These are phyloP conservation scores for Drosophila willistoni DNA, from an alignment of 1,140 invertebrate genomes.

Conservation along the genomic window DNA sequence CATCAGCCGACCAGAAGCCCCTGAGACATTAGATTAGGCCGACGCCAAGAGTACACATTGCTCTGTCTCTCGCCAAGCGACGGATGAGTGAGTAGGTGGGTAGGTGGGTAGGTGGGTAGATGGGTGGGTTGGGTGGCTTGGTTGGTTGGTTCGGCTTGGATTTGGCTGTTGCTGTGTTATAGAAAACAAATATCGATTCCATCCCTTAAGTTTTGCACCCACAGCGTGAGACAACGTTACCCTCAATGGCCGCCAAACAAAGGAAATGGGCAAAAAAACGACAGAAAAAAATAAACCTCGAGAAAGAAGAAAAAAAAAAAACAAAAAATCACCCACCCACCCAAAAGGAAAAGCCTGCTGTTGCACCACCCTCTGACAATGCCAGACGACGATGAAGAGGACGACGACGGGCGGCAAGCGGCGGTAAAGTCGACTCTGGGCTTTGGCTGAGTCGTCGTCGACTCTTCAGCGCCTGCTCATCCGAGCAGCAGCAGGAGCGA, in stretches of 20 bases:
- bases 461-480: constrained; percentile 69
- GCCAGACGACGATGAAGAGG: constrained; percentile 51
- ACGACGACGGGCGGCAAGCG: not conserved
- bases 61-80: not conserved
- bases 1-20: constrained; percentile 41
- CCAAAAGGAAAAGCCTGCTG: constrained; percentile 30
- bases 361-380: constrained; percentile 55
- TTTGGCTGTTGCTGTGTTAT: constrained; percentile 57
- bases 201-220: constrained; percentile 76
- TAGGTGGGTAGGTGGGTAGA: constrained; percentile 34
- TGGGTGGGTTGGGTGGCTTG: not conserved
- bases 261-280: constrained; percentile 61
- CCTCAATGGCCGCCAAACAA: constrained; percentile 80
- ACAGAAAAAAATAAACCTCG: constrained; percentile 31
- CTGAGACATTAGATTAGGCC: constrained; percentile 79
- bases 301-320: constrained; percentile 15
- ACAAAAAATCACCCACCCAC: constrained; percentile 69
- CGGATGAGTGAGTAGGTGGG: constrained; percentile 9
- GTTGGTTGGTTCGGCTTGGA: constrained; percentile 4
- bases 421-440: constrained; percentile 52
- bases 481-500: constrained; percentile 61
- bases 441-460: constrained; percentile 30
- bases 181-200: constrained; percentile 83
- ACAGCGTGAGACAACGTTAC: constrained; percentile 52
- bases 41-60: constrained; percentile 8